Evolutionary conservation across 2,113 vertebrate genomes (phyloP).

Genomic region (Python bivittatus): DNA sequence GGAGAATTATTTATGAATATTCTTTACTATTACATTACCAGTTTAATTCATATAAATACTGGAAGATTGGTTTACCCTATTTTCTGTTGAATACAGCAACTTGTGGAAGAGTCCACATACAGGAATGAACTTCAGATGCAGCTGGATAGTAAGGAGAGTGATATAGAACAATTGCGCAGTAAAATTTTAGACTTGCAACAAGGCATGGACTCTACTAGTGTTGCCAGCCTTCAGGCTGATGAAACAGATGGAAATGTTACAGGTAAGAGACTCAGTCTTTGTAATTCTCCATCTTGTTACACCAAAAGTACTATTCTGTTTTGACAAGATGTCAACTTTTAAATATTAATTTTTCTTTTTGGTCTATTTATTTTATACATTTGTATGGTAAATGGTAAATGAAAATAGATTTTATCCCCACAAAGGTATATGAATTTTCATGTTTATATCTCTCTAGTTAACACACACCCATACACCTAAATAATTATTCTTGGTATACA

Average conservation of each 20-base stretch:
- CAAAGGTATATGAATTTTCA: background rate
- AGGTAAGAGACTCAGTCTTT: slow-evolving; percentile 73
- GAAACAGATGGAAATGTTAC: slow-evolving; percentile 89
- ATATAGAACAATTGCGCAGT: slow-evolving; percentile 92
- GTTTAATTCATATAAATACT: slow-evolving; percentile 8
- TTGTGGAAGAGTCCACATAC: slow-evolving; percentile 88
- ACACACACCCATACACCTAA: background rate
- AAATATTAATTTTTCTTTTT: background rate
- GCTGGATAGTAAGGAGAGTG: slow-evolving; percentile 97
- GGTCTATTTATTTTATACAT: background rate
- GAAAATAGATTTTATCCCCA: background rate
- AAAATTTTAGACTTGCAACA: slow-evolving; percentile 90
- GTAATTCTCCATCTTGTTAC: background rate
- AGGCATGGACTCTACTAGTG: slow-evolving; percentile 92
- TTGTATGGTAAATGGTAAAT: background rate
- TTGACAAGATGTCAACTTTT: background rate
- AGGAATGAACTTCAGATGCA: slow-evolving; percentile 97
- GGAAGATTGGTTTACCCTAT: background rate
- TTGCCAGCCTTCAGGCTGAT: slow-evolving; percentile 89
- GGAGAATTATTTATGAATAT: background rate
- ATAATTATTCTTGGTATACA: background rate
- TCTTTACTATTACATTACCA: background rate
- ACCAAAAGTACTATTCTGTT: background rate
- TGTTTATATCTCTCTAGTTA: background rate
- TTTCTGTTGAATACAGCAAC: slow-evolving; percentile 82